Evolutionary conservation across 1,140 invertebrate genomes (phyloP), one percentile per base, ranked within the genome.

Genomic region (Zaprionus inermis): DNA sequence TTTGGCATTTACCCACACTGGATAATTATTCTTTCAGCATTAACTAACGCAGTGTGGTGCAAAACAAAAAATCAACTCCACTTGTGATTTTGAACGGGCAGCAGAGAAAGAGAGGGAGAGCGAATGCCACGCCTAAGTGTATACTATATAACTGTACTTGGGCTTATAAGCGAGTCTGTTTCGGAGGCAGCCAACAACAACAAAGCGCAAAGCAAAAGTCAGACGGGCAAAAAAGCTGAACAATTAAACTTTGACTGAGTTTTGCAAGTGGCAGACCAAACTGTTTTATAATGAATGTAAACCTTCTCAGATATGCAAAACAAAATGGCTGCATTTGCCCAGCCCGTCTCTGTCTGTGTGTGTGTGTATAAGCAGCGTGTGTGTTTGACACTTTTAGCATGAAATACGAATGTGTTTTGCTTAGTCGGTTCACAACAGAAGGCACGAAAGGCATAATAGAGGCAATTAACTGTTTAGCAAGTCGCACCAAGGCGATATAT

Each of bases 201-300:
- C 30, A 32, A 14, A n/a, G 70, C 60, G 66, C 73, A 84, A 70
- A 57, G 74, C 76, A 84, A 83, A 84, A 80, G 65, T 83, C 81
- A 77, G 81, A 44, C 38, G 38, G 38, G 67, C 46, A 61, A 56
- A 58, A 69, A 85, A 85, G 59, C 30, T 59, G 67, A 83, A 88
- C 79, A 86, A 88, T 86, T 88, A 79, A 88, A 86, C 83, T 88
- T 88, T 88, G 70, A 72, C 77, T 60, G 76, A 74, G 74, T 76
- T 71, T 72, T 16, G 51, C 55, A 75, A 88, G 68, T 78, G 82
- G 58, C 81, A 84, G 74, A 75, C 74, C 81, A 85, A 85, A 78
- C 75, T 86, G 65, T 60, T 89, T 79, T 83, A 79, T 81, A 86
- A 81, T 81, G 79, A 78, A 86, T 81, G 59, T 64, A 58, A 70